A percentile compares a stretch with the other conserved stretches of the same genome.
These are phyloP conservation scores for Kuschelorhynchus macadamiae DNA, from an alignment of 2,888 invertebrate genomes.

Conservation along the genomic window DNA sequence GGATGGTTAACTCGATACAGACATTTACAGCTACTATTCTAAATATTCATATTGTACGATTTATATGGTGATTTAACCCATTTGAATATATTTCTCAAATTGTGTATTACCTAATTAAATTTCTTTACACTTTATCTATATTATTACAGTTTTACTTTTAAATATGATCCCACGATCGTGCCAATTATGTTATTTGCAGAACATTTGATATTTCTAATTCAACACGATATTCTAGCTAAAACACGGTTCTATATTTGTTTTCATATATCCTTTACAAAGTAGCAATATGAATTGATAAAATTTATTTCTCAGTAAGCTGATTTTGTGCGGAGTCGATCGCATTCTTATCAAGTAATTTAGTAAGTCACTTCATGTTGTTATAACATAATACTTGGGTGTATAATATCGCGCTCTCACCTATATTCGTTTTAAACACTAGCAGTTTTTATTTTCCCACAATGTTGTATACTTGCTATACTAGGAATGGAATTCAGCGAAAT, in stretches of 20 bases:
- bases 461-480: not conserved
- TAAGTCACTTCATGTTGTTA: conserved; percentile 8
- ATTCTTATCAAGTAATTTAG: not conserved
- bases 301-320: not conserved
- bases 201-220: too few relatives aligned
- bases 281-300: not conserved
- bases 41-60: not conserved
- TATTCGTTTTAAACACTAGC: not conserved
- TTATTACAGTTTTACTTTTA: too few relatives aligned
- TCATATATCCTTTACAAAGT: not conserved
- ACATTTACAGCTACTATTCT: too few relatives aligned
- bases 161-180: too few relatives aligned
- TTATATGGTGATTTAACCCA: not conserved
- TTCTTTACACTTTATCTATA: too few relatives aligned
- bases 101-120: too few relatives aligned
- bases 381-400: conserved; percentile 20
- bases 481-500: not conserved
- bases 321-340: not conserved
- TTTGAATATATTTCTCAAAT: too few relatives aligned
- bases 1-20: too few relatives aligned
- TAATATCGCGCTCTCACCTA: conserved; percentile 22
- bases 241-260: not conserved
- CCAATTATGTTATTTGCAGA: too few relatives aligned
- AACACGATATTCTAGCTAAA: not conserved
- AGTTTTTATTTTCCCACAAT: not conserved